phyloP scores from a whole-genome alignment of 2,113 vertebrate species.

The Cervus canadensis region DNA sequence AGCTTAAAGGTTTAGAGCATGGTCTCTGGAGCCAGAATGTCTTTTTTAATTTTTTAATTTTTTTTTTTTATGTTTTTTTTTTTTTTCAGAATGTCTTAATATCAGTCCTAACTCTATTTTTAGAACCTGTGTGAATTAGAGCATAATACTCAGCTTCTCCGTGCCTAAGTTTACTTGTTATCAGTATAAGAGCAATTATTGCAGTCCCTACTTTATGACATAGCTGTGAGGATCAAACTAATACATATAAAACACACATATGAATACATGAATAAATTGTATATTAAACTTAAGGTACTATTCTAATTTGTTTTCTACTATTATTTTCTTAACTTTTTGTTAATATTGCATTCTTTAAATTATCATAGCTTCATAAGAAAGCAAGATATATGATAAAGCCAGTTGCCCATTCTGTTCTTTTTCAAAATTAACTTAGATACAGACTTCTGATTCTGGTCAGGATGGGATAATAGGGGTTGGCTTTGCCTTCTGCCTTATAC shows the following conservation, averaged over 20 bases:
- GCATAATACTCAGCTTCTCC: background rate
- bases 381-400: background rate
- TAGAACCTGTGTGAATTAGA: background rate
- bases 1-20: background rate
- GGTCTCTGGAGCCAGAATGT: background rate
- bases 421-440: background rate
- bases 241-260: background rate
- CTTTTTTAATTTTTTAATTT: no score
- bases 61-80: no score
- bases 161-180: background rate
- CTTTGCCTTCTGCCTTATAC: background rate
- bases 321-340: background rate
- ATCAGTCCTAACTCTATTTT: background rate
- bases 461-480: background rate
- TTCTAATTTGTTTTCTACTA: background rate
- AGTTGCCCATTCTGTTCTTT: background rate
- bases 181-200: background rate
- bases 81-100: background rate
- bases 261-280: background rate
- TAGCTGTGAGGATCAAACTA: background rate
- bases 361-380: background rate
- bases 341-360: background rate
- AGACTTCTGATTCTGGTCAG: background rate
- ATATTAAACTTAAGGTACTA: background rate
- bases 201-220: background rate